phyloP scores from a whole-genome alignment of 2,888 invertebrate species.

The Luffia ferchaultella region DNA sequence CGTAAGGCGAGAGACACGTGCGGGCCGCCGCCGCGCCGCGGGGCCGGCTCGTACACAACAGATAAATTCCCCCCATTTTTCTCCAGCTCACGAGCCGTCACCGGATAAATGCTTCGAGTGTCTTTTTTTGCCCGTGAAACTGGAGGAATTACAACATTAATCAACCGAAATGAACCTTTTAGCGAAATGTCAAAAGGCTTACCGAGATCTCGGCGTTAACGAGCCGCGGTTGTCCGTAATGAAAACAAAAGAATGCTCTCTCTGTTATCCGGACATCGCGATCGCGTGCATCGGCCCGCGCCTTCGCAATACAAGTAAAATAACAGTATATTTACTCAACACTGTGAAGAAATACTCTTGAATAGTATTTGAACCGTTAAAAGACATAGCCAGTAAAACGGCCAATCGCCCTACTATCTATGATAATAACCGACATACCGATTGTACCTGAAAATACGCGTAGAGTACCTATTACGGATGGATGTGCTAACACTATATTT shows the following conservation, averaged over 20 bases:
- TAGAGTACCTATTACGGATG: too few relatives aligned
- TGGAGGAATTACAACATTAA: slow-evolving; percentile 54
- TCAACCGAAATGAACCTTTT: slow-evolving; percentile 58
- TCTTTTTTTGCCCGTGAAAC: slow-evolving; percentile 44
- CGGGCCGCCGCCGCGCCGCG: too few relatives aligned
- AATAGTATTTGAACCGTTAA: not conserved
- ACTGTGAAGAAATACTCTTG: too few relatives aligned
- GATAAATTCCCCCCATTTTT: slow-evolving; percentile 52
- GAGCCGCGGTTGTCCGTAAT: slow-evolving; percentile 38
- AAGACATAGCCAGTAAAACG: not conserved
- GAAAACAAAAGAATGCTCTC: slow-evolving; percentile 49
- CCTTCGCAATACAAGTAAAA: too few relatives aligned
- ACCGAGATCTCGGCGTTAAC: slow-evolving; percentile 39
- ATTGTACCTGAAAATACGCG: too few relatives aligned
- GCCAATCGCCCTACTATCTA: too few relatives aligned
- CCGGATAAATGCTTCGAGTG: slow-evolving; percentile 42
- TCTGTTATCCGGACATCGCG: slow-evolving; percentile 29
- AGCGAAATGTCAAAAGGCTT: slow-evolving; percentile 58
- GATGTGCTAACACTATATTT: not conserved
- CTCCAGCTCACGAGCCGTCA: slow-evolving; percentile 39
- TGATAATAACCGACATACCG: too few relatives aligned
- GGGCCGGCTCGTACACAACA: too few relatives aligned
- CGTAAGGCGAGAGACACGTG: too few relatives aligned
- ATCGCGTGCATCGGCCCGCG: slow-evolving; percentile 28
- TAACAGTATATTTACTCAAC: too few relatives aligned